Evolutionary conservation across 1,140 invertebrate genomes (phyloP).

Genomic region (Drosophila ananassae): DNA sequence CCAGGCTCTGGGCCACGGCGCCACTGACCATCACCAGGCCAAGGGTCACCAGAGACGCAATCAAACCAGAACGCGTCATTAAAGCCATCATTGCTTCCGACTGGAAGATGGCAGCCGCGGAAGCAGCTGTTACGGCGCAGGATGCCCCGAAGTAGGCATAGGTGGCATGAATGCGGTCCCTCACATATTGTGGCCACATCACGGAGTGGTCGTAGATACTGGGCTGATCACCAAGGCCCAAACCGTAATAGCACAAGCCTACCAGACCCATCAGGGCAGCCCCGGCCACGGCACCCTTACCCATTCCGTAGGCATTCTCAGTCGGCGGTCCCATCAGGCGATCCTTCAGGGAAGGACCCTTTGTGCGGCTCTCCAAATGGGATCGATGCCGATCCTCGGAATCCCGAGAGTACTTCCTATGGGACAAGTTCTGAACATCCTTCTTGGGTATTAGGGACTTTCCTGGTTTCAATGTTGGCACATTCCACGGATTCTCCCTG

Average conservation of each 20-base stretch:
- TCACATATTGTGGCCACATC: conserved; percentile 98
- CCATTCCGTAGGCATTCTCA: conserved; percentile 90
- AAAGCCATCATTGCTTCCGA: conserved; percentile 91
- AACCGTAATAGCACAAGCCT: conserved; percentile 97
- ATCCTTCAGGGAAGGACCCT: conserved; percentile 67
- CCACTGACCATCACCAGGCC: conserved; percentile 95
- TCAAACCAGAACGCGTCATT: conserved; percentile 89
- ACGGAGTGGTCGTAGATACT: conserved; percentile 93
- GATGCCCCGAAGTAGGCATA: conserved; percentile 98
- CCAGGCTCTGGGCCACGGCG: conserved; percentile 90
- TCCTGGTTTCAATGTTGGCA: neutral
- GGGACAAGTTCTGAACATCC: conserved; percentile 2
- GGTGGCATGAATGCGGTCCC: conserved; percentile 94
- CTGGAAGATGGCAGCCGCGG: conserved; percentile 91
- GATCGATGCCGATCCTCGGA: conserved; percentile 41
- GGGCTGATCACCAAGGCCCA: conserved; percentile 91
- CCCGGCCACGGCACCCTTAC: conserved; percentile 94
- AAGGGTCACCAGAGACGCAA: conserved; percentile 91
- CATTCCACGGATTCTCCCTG: neutral
- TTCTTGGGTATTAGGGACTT: conserved; percentile 17
- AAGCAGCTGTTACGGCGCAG: conserved; percentile 91
- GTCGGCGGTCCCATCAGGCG: conserved; percentile 74
- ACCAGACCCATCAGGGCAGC: conserved; percentile 94
- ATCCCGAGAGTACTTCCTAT: conserved; percentile 54
- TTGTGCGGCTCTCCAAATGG: conserved; percentile 40